Base-by-base conservation (phyloP, 2,797 vertebrate genomes). In the Lophotriccus pileatus region DNA sequence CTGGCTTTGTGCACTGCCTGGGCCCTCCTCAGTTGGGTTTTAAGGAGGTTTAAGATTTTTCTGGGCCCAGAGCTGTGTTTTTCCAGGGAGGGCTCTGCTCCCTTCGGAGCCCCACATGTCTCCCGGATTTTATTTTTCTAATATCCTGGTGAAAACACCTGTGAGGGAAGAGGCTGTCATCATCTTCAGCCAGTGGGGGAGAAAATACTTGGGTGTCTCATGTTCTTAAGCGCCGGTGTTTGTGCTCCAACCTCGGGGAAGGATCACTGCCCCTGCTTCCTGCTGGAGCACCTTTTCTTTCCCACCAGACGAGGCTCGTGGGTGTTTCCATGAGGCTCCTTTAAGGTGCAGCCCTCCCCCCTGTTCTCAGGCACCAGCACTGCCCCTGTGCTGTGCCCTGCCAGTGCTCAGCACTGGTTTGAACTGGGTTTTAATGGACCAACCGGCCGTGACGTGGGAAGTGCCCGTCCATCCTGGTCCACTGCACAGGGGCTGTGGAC, bases 151-250 rank as follows among this genome's bases (percentile, higher is more conserved):
- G 69, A 12, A 60, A 52, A 55, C 6, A 12, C 43, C 87, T 4
- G 0, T 22, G 23, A 50, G 89, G 84, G 62, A 20, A 24, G 79
- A 85, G 34, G 14, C 68, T 91, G 68, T 9, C 82, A 64, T 2
- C 10, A 9, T 14, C 64, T 43, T 5, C 59, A 94, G 12, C 30
- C 68, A 12, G 72, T 4, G 4, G 21, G 75, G 47, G 9, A 7
- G 39, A 24, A 55, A 66, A 1, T 5, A 12, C 34, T 46, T 53
- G 9, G 41, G 24, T 63, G 39, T 21, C 68, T 55, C 12, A 0
- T 15, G 44, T 37, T 58, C 24, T 23, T 9, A 2, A 43, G 28
- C 0, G 10, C 6, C 0, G 0, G 30, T 7, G 32, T 34, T 78
- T 47, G 91, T 37, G 69, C 7, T 7, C 3, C 0, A 0, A 16